Base-by-base conservation (phyloP, 1,140 invertebrate genomes). In the Frieseomelitta varia region DNA sequence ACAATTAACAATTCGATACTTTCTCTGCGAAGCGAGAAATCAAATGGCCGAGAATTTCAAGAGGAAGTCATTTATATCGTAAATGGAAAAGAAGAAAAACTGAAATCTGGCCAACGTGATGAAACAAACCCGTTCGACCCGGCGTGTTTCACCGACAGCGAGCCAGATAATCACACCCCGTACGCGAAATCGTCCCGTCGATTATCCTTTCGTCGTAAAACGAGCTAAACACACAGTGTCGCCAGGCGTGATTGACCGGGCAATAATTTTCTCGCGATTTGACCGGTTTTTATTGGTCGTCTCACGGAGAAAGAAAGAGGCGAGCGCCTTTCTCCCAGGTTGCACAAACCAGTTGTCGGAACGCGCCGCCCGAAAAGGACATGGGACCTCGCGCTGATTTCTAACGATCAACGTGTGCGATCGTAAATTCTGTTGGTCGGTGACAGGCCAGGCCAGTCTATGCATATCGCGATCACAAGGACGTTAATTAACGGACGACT, bases 401-500 rank as follows among this genome's bases (percentile, higher is more conserved):
- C 79, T 82, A 86, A 84, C 83, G 39, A 47, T 47, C 39, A 47
- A 65, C 85, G 84, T 27, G 39, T 47, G 39, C 80, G 85, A 81
- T 61, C 85, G 86, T 91, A 91, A 91, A 91, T 91, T 84, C 84
- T 27, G 76, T 82, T 19, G 76, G 68, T 58, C 79, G 85, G 77
- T 84, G 90, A 90, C 88, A 84, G 84, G 80, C 76, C 86, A 84
- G 39, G 88, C 89, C 85, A 87, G 87, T 88, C 87, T 91, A 88
- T n/a, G n/a, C n/a, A n/a, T 90, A 91, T 90, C 85, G 87, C 85
- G 81, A 91, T 92, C 88, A 87, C 91, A 90, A 91, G 91, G 88
- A 85, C 81, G 88, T 88, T 91, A 92, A 92, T 92, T 92, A 92
- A 92, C 85, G 89, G 74, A 87, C 85, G 85, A 87, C 90, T 92